phyloP scores from a whole-genome alignment of 2,797 vertebrate species.

The Mormyrus proboscirostris region DNA sequence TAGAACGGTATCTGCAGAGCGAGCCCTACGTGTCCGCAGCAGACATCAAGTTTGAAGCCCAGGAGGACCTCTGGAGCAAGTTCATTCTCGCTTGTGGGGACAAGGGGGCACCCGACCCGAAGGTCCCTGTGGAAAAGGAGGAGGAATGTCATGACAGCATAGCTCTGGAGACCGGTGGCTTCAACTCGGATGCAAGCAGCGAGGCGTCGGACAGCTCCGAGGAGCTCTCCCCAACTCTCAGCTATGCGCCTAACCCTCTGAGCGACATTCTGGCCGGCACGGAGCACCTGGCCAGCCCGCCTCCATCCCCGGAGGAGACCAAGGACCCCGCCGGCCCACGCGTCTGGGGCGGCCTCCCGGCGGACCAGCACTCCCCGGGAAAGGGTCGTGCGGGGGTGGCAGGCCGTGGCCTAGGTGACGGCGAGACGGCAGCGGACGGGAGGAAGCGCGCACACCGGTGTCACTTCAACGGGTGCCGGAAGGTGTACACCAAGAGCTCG shows the following conservation, averaged over 20 bases:
- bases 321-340: constrained; percentile 65
- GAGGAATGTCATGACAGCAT: constrained; percentile 63
- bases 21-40: constrained; percentile 88
- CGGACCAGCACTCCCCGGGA: constrained; percentile 71
- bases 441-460: constrained; percentile 85
- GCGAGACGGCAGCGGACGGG: constrained; percentile 81
- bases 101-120: constrained; percentile 68
- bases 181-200: constrained; percentile 79
- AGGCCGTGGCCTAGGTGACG: constrained; percentile 66
- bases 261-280: constrained; percentile 70
- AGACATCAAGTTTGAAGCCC: constrained; percentile 83
- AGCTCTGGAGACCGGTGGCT: constrained; percentile 68
- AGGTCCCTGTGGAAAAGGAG: constrained; percentile 61
- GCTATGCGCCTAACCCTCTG: constrained; percentile 76
- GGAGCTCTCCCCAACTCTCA: constrained; percentile 79
- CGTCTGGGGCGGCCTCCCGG: constrained; percentile 70
- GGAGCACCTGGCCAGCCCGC: constrained; percentile 79
- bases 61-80: constrained; percentile 93
- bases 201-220: constrained; percentile 87
- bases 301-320: constrained; percentile 79
- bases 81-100: constrained; percentile 88
- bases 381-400: constrained; percentile 70
- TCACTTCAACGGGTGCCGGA: constrained; percentile 91
- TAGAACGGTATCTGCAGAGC: constrained; percentile 92
- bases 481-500: constrained; percentile 99